Percentiles rank a stretch among this genome's conserved stretches.
phyloP scores from a whole-genome alignment of 1,140 invertebrate genomes.

The Pseudomyrmex concolor region DNA sequence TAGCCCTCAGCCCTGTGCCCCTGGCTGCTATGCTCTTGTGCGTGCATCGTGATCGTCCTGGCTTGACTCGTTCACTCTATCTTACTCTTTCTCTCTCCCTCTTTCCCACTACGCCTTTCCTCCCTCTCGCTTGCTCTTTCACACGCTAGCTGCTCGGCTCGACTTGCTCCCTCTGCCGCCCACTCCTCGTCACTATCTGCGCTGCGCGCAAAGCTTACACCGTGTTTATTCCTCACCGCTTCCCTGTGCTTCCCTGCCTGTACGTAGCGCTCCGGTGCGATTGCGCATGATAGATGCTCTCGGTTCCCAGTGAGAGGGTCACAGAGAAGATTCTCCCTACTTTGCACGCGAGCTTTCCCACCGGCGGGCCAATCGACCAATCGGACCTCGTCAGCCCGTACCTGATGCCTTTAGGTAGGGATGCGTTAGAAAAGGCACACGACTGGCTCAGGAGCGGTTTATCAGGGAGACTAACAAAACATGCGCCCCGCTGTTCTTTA shows the following conservation, averaged over 20 bases:
- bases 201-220: slow-evolving; percentile 73
- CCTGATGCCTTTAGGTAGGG: slow-evolving; percentile 62
- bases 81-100: slow-evolving; percentile 60
- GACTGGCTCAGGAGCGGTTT: slow-evolving; percentile 63
- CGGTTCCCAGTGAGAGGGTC: slow-evolving; percentile 58
- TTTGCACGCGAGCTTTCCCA: too few relatives aligned
- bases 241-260: slow-evolving; percentile 74
- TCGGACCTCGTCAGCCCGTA: slow-evolving; percentile 56
- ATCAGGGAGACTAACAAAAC: background rate
- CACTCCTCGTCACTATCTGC: slow-evolving; percentile 71
- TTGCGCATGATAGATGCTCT: slow-evolving; percentile 81
- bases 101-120: slow-evolving; percentile 32
- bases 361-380: slow-evolving; percentile 33
- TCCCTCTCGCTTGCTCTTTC: slow-evolving; percentile 13
- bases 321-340: too few relatives aligned
- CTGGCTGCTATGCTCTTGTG: slow-evolving; percentile 82
- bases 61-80: slow-evolving; percentile 64
- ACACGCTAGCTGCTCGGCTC: background rate
- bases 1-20: slow-evolving; percentile 82
- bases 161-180: slow-evolving; percentile 61
- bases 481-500: too few relatives aligned
- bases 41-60: slow-evolving; percentile 83
- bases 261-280: slow-evolving; percentile 80
- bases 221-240: slow-evolving; percentile 79
- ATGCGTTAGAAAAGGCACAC: slow-evolving; percentile 75